phyloP scores from a whole-genome alignment of 1,140 invertebrate genomes.

The Drosophila erecta region DNA sequence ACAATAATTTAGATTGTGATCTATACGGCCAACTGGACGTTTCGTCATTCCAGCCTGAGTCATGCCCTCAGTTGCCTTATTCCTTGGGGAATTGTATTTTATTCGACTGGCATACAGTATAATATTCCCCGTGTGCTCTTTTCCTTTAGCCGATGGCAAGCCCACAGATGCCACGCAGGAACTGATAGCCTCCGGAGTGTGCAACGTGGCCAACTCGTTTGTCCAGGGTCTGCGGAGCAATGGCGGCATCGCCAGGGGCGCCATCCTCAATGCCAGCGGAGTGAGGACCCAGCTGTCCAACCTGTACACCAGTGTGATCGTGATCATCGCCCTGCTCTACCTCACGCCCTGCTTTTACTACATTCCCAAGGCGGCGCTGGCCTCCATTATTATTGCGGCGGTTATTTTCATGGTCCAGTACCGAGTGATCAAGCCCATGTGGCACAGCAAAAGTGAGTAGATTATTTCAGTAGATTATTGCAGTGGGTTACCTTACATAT shows the following conservation, averaged over 20 bases:
- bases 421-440: constrained; percentile 91
- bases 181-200: constrained; percentile 92
- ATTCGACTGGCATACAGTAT: neutral
- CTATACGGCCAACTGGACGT: neutral
- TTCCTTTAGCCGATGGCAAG: constrained; percentile 88
- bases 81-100: neutral
- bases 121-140: neutral
- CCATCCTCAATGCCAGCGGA: constrained; percentile 95
- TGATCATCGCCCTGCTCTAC: constrained; percentile 90
- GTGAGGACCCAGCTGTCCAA: constrained; percentile 94
- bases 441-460: constrained; percentile 92
- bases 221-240: constrained; percentile 94
- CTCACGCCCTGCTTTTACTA: constrained; percentile 93
- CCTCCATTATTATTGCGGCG: constrained; percentile 93
- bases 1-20: neutral
- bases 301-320: constrained; percentile 88
- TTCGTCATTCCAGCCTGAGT: constrained; percentile 7
- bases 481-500: no score
- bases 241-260: constrained; percentile 92
- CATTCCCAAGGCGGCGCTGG: constrained; percentile 92
- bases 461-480: no score
- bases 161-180: constrained; percentile 94
- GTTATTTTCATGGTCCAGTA: constrained; percentile 94
- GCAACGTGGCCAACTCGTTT: constrained; percentile 95
- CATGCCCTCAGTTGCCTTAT: neutral